A percentile compares a stretch with the other conserved stretches of the same genome.
Evolutionary conservation across 2,113 vertebrate genomes (phyloP).

Genomic region (Nothoprocta pentlandii): DNA sequence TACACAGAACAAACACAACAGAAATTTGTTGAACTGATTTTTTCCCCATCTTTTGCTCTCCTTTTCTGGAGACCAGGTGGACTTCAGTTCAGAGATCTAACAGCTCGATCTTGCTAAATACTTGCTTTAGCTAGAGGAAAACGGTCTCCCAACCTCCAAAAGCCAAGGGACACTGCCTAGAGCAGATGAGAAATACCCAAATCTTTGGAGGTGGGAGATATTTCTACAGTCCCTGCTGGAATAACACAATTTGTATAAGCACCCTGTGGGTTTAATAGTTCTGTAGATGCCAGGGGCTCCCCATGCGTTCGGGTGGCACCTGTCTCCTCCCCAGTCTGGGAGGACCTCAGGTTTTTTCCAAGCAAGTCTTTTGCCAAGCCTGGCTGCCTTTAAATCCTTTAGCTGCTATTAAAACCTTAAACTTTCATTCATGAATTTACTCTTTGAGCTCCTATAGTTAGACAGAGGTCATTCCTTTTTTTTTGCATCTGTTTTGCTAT

Average conservation of each 20-base stretch:
- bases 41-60: not conserved
- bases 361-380: not conserved
- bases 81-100: not conserved
- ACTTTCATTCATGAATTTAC: not conserved
- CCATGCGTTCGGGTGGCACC: too few species aligned
- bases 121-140: not conserved
- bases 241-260: too few species aligned
- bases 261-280: too few species aligned
- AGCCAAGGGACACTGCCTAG: too few species aligned
- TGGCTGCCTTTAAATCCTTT: not conserved
- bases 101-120: not conserved
- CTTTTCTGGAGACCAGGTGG: conserved; percentile 9
- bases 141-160: too few species aligned
- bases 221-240: too few species aligned
- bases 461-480: not conserved
- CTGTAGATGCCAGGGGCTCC: too few species aligned
- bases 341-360: not conserved
- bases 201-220: too few species aligned
- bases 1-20: not conserved
- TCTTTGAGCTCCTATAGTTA: not conserved
- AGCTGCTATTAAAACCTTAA: not conserved
- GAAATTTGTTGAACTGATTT: not conserved
- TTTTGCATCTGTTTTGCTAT: not conserved
- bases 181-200: too few species aligned
- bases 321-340: not conserved